Evolutionary conservation across 1,140 invertebrate species (phyloP).

Genomic region (Sitophilus oryzae): DNA sequence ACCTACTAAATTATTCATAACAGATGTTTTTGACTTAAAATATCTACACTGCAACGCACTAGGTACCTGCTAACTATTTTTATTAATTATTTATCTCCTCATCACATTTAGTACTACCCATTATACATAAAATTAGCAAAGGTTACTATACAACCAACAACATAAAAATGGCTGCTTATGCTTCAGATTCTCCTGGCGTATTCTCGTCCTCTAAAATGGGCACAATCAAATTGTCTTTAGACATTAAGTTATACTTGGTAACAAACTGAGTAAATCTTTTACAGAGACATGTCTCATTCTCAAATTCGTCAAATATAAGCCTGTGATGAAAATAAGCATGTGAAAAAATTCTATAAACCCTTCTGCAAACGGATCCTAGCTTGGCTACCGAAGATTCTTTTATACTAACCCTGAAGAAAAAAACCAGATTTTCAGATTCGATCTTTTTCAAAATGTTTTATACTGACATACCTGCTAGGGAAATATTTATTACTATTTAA

Average conservation of each 20-base stretch:
- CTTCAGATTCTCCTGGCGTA: conserved; percentile 67
- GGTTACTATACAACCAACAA: background rate
- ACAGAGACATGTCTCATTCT: conserved; percentile 92
- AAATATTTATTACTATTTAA: conserved; percentile 99
- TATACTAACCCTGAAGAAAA: conserved; percentile 83
- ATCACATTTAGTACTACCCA: background rate
- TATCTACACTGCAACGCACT: background rate
- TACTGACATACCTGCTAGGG: conserved; percentile 88
- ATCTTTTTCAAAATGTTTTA: background rate
- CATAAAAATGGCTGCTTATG: conserved; percentile 41
- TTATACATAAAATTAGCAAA: background rate
- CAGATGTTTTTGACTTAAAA: no score
- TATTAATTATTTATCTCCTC: background rate
- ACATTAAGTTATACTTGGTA: conserved; percentile 97
- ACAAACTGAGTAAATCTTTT: conserved; percentile 97
- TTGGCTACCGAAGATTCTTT: conserved; percentile 98
- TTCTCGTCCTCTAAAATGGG: conserved; percentile 81
- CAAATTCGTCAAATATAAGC: conserved; percentile 96
- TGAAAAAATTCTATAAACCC: conserved; percentile 99
- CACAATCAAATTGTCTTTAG: conserved; percentile 96
- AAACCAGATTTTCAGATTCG: conserved; percentile 8
- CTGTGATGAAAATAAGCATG: conserved; percentile 99
- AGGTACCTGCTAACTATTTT: background rate
- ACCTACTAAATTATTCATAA: no score
- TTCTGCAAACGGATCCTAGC: conserved; percentile 93